Evolutionary conservation across 2,888 invertebrate species (phyloP).

Genomic region (Cheilosia impressa): DNA sequence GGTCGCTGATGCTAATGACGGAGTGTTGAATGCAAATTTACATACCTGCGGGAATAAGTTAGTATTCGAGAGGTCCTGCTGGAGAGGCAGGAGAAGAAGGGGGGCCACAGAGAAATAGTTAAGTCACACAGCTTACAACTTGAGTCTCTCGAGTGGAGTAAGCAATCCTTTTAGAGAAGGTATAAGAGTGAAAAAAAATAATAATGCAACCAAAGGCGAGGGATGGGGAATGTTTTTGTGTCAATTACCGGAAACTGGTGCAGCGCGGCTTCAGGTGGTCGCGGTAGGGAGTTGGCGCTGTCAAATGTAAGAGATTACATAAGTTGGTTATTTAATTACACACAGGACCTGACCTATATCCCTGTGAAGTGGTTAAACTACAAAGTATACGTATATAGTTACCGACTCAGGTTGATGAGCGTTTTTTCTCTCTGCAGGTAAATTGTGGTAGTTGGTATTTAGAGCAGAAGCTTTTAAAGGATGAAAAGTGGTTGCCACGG

Average conservation of each 20-base stretch:
- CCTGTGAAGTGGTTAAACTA: constrained; percentile 36
- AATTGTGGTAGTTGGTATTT: constrained; percentile 31
- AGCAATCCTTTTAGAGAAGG: constrained; percentile 20
- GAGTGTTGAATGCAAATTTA: constrained; percentile 60
- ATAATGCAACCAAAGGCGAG: background rate
- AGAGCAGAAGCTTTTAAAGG: constrained; percentile 59
- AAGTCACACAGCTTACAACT: constrained; percentile 65
- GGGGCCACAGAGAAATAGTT: constrained; percentile 22
- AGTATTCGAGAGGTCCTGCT: constrained; percentile 19
- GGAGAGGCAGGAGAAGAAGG: background rate
- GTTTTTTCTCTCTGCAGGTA: background rate
- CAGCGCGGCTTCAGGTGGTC: constrained; percentile 39
- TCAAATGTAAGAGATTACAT: constrained; percentile 72
- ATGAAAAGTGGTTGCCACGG: constrained; percentile 19
- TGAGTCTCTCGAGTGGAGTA: constrained; percentile 45
- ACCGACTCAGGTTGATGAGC: constrained; percentile 14
- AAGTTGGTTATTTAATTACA: constrained; percentile 74
- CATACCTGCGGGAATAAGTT: constrained; percentile 57
- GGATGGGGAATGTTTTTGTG: constrained; percentile 54
- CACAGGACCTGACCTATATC: constrained; percentile 73
- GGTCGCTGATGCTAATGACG: constrained; percentile 53
- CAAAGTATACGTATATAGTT: background rate
- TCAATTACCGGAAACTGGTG: constrained; percentile 74
- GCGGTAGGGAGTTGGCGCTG: constrained; percentile 39
- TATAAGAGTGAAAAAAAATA: background rate